Evolutionary conservation across 2,797 vertebrate genomes (phyloP).

Genomic region (Dallia pectoralis): DNA sequence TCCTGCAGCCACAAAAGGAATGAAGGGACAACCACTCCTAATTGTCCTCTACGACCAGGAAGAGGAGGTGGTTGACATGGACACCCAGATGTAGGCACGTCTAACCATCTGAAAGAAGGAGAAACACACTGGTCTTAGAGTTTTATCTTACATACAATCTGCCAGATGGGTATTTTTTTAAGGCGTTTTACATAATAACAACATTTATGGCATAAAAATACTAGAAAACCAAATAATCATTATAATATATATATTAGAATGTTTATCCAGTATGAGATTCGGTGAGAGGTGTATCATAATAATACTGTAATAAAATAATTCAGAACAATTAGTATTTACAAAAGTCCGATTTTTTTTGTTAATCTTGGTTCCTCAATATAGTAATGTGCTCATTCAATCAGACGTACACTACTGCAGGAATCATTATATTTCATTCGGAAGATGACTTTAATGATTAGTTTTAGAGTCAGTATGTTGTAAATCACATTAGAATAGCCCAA

Average conservation of each 20-base stretch:
- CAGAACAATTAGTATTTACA: constrained; percentile 70
- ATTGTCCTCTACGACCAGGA: too few species aligned
- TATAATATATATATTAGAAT: constrained; percentile 55
- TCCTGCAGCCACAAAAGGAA: too few species aligned
- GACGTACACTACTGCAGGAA: constrained; percentile 36
- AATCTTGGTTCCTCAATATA: constrained; percentile 57
- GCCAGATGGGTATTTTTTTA: too few species aligned
- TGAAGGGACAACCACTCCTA: too few species aligned
- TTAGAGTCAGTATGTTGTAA: background rate
- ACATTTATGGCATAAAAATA: constrained; percentile 60
- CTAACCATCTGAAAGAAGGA: too few species aligned
- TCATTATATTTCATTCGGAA: constrained; percentile 28
- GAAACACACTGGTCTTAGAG: too few species aligned
- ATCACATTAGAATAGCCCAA: too few species aligned
- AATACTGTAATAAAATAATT: constrained; percentile 68
- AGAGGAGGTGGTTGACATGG: too few species aligned
- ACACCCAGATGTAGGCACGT: too few species aligned
- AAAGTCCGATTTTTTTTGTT: constrained; percentile 75
- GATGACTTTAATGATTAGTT: constrained; percentile 10
- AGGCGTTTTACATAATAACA: too few species aligned
- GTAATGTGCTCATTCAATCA: constrained; percentile 57
- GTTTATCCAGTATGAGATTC: constrained; percentile 52
- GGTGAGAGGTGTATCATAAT: constrained; percentile 62
- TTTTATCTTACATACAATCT: too few species aligned
- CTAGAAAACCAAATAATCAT: constrained; percentile 51